These are phyloP conservation scores for Lampropteryx suffumata DNA, from an alignment of 2,888 invertebrate genomes.

Conservation along the genomic window DNA sequence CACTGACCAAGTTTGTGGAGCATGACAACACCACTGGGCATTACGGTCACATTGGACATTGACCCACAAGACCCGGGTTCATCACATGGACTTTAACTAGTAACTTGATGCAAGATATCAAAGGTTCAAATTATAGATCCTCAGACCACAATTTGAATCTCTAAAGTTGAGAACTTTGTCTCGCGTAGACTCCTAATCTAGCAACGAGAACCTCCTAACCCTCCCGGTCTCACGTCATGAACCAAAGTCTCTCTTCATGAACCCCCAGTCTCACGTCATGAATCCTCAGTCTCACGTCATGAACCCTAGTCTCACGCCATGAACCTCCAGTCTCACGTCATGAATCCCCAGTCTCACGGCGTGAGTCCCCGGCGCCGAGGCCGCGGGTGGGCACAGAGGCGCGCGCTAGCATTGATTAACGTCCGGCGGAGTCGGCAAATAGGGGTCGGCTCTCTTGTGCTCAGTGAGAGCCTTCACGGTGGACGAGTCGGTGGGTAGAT, in stretches of 20 bases:
- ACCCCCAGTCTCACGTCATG: too few relatives aligned
- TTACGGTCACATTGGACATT: too few relatives aligned
- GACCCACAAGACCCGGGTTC: not conserved
- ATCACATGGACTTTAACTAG: too few relatives aligned
- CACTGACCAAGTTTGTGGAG: not conserved
- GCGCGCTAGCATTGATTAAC: slow-evolving; percentile 58
- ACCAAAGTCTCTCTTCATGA: too few relatives aligned
- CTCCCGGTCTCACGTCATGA: not conserved
- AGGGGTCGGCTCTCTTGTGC: slow-evolving; percentile 96
- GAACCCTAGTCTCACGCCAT: not conserved
- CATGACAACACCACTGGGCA: not conserved
- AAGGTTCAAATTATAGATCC: too few relatives aligned
- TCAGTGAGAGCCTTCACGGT: slow-evolving; percentile 95
- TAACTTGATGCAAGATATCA: too few relatives aligned
- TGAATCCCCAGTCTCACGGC: not conserved
- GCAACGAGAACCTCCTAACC: too few relatives aligned
- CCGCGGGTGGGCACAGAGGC: not conserved
- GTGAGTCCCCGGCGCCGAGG: not conserved
- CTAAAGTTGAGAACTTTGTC: too few relatives aligned
- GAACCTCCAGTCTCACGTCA: not conserved
- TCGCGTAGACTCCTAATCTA: too few relatives aligned
- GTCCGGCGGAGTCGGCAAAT: slow-evolving; percentile 92
- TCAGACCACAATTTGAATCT: too few relatives aligned
- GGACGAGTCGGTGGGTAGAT: slow-evolving; percentile 95
- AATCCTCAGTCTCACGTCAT: too few relatives aligned